Conservation (phyloP, 2,797 vertebrate genomes). For the Ctenosaura bakeri region DNA sequence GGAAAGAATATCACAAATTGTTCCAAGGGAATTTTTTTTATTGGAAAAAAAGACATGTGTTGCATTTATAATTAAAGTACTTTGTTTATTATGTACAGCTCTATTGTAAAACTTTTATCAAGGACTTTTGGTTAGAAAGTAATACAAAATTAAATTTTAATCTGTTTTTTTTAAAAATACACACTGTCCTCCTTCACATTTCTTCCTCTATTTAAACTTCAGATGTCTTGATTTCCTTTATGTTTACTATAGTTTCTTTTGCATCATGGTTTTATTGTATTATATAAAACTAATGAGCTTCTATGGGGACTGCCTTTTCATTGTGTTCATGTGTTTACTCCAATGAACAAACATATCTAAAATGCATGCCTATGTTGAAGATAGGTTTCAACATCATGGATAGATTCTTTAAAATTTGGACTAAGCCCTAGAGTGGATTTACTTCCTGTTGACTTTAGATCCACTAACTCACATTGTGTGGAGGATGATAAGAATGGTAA, state of each 20-base stretch:
- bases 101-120: background rate
- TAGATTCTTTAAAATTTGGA: too few species aligned
- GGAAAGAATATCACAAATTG: background rate
- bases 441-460: too few species aligned
- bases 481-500: too few species aligned
- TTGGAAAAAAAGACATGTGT: background rate
- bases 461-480: too few species aligned
- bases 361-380: too few species aligned
- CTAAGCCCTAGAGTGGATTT: too few species aligned
- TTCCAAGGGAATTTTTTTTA: background rate
- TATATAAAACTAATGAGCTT: background rate
- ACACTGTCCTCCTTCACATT: background rate
- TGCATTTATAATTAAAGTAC: background rate
- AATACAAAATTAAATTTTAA: background rate
- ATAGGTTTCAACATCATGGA: too few species aligned
- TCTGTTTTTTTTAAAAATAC: background rate
- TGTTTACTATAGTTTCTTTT: background rate
- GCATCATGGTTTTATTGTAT: background rate
- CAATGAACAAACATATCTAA: too few species aligned
- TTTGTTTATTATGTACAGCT: background rate
- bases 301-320: background rate
- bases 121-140: background rate
- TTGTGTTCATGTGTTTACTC: background rate
- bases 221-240: background rate
- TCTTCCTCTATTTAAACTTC: background rate